These are phyloP conservation scores for Tachina grossa DNA, from an alignment of 2,888 invertebrate species.

Conservation along the genomic window DNA sequence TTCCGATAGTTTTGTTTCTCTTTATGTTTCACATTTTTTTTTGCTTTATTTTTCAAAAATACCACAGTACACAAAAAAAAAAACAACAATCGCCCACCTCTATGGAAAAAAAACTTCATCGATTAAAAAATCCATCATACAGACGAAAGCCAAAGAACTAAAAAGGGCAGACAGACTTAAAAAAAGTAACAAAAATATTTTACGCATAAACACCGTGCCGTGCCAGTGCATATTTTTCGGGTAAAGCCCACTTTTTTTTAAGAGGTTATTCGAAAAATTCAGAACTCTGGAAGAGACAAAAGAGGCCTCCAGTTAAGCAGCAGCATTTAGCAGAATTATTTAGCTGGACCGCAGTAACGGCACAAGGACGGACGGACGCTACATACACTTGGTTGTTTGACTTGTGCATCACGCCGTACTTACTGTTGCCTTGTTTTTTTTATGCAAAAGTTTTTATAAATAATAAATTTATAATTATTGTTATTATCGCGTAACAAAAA, in stretches of 20 bases:
- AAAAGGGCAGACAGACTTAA: neutral
- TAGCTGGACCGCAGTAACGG: neutral
- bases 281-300: constrained; percentile 8
- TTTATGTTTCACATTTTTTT: constrained; percentile 4
- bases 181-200: constrained; percentile 4
- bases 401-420: constrained; percentile 36
- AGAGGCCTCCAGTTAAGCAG: constrained; percentile 43
- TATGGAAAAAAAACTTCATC: constrained; percentile 60
- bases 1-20: constrained; percentile 45
- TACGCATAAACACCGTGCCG: constrained; percentile 41
- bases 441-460: constrained; percentile 25
- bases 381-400: neutral
- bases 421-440: constrained; percentile 40
- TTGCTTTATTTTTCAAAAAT: neutral
- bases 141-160: neutral
- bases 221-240: constrained; percentile 53
- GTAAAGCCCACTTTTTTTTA: constrained; percentile 52
- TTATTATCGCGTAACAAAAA: constrained; percentile 71
- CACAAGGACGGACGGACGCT: neutral
- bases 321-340: constrained; percentile 10
- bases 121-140: constrained; percentile 73
- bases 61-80: no score
- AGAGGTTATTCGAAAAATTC: constrained; percentile 4
- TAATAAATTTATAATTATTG: constrained; percentile 70
- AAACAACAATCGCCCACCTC: constrained; percentile 56